phyloP scores from a whole-genome alignment of 2,797 vertebrate species.

The Ceryle rudis region DNA sequence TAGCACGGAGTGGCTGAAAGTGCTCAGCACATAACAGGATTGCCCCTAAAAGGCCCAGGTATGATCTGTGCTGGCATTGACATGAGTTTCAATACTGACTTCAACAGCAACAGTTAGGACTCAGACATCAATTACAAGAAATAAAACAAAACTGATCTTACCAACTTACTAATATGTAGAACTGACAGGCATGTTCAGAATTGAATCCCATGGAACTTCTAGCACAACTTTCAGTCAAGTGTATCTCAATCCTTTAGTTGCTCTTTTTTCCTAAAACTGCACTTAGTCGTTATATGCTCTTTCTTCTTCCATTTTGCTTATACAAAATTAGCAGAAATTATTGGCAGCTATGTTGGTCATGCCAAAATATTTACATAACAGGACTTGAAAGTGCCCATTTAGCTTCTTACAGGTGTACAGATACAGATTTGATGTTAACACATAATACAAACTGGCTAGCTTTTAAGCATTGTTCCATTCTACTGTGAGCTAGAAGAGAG shows the following conservation, averaged over 20 bases:
- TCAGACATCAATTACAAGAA: background rate
- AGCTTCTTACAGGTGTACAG: background rate
- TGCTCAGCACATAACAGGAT: background rate
- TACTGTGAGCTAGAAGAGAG: background rate
- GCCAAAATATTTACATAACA: background rate
- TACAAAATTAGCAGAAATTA: background rate
- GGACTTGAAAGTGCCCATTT: background rate
- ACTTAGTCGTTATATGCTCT: background rate
- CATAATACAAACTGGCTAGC: background rate
- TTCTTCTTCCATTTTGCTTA: background rate
- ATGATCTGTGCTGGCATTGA: background rate
- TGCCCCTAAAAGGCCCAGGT: accelerated
- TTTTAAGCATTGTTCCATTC: background rate
- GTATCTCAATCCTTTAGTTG: background rate
- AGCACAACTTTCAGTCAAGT: background rate
- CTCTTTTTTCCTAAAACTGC: background rate
- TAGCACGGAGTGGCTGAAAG: background rate
- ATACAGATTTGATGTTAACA: background rate
- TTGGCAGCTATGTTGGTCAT: background rate
- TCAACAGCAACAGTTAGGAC: background rate
- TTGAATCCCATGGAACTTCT: background rate
- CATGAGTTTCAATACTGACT: background rate
- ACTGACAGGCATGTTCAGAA: background rate
- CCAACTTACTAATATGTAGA: background rate
- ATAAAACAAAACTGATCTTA: background rate